Base-by-base conservation (phyloP, 2,113 vertebrate species). In the Nycticorax nycticorax region DNA sequence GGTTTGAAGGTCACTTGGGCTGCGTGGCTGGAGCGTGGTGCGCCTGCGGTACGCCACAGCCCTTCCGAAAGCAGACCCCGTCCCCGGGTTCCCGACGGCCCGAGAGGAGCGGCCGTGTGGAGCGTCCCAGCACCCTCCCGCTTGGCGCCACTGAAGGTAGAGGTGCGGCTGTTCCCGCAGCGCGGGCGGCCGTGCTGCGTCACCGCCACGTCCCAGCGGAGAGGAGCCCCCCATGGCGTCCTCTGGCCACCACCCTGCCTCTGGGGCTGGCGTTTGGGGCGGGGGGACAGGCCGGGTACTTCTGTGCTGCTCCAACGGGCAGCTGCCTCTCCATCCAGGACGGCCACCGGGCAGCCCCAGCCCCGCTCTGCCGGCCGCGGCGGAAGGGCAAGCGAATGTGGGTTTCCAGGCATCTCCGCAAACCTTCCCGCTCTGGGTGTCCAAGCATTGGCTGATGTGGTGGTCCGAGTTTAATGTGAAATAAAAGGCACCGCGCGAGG, bases 181-280 rank as follows among this genome's bases (percentile, higher is more conserved):
- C 2, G 2, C 1, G 1, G 30, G 64, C 2, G 3, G 47, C 72
- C 3, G 0, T 0, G 0, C 78, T 56, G 50, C 14, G 4, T 43
- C 47, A 5, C n/a, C 2, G 7, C 78, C 24, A 3, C 0, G 0
- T 50, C 79, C 41, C 56, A 4, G 6, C 0, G 0, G 1, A 66
- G 67, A 9, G 9, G 14, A 67, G 28, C 30, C 17, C 17, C 14
- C 30, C 19, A 1, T 5, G 9, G 30, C 20, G 30, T 19, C 47
- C 24, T 59, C 76, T 72, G 8, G 5, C 39, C 59, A 8, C 33
- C 1, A 6, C 12, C 19, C 37, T 1, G 0, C 27, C 56, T 33
- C 86, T 41, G 1, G 0, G 0, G 12, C 19, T n/a, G 56, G 28
- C 1, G 1, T 53, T 69, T 8, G 33, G 76, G 50, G 27, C 12